phyloP scores from a whole-genome alignment of 2,888 invertebrate genomes.

The Camptogramma bilineatum region DNA sequence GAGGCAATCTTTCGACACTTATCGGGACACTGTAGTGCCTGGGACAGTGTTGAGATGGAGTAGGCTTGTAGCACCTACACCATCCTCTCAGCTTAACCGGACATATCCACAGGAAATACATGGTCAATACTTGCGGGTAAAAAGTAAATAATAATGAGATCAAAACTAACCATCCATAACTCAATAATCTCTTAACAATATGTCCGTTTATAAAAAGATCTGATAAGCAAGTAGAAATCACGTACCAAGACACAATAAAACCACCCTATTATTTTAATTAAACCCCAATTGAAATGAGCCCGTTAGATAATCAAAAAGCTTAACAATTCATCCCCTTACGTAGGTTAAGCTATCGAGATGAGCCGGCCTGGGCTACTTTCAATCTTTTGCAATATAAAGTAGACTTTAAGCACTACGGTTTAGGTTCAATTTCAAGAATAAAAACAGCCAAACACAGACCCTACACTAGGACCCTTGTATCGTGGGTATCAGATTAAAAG shows the following conservation, averaged over 20 bases:
- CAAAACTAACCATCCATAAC: conserved; percentile 1
- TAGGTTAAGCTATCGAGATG: conserved; percentile 19
- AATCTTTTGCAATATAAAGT: neutral
- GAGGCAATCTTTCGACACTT: too few species aligned
- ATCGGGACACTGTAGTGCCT: too few species aligned
- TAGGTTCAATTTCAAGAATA: neutral
- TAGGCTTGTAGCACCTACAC: too few species aligned
- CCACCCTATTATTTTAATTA: conserved; percentile 31
- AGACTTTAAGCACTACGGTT: neutral
- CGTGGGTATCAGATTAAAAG: neutral
- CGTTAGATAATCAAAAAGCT: conserved; percentile 36
- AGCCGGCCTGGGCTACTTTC: neutral
- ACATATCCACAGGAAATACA: too few species aligned
- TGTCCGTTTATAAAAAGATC: conserved; percentile 8
- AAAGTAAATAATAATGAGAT: neutral
- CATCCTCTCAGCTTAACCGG: too few species aligned
- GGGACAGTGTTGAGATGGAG: too few species aligned
- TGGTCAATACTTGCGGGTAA: too few species aligned
- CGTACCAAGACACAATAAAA: conserved; percentile 29
- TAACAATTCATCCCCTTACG: conserved; percentile 41
- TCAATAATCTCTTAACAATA: conserved; percentile 10
- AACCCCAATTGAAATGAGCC: conserved; percentile 34
- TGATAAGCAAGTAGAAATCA: conserved; percentile 24
- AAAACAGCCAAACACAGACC: neutral
- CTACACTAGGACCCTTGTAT: neutral